These are phyloP conservation scores for Aquatica leii DNA, from an alignment of 2,888 invertebrate genomes.

Conservation along the genomic window DNA sequence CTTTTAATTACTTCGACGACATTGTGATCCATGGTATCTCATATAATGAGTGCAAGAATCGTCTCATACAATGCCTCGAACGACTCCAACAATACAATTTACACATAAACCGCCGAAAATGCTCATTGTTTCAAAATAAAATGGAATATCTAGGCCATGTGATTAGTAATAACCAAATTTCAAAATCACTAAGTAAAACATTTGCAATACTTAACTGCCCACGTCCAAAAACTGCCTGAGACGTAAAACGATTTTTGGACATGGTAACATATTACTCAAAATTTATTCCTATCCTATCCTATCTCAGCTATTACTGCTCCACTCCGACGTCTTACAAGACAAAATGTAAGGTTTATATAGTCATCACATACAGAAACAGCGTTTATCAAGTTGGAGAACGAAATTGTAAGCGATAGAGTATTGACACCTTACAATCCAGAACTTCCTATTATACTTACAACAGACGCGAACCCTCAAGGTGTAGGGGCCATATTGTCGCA, in stretches of 20 bases:
- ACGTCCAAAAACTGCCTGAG: background rate
- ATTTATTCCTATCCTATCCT: background rate
- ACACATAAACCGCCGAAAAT: background rate
- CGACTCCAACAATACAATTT: background rate
- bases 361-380: background rate
- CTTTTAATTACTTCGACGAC: constrained; percentile 1
- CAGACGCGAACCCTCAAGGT: background rate
- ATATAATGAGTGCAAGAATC: background rate
- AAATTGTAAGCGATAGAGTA: background rate
- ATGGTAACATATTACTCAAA: background rate
- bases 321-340: background rate
- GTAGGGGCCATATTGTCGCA: constrained; percentile 1
- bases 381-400: background rate
- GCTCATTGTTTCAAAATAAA: background rate
- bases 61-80: background rate
- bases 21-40: background rate
- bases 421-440: background rate
- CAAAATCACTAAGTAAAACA: background rate
- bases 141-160: background rate
- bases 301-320: background rate
- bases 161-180: background rate
- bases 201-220: background rate
- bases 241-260: background rate
- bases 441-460: background rate
- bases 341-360: background rate